phyloP scores from a whole-genome alignment of 2,797 vertebrate genomes.

The Malacoraja senta region DNA sequence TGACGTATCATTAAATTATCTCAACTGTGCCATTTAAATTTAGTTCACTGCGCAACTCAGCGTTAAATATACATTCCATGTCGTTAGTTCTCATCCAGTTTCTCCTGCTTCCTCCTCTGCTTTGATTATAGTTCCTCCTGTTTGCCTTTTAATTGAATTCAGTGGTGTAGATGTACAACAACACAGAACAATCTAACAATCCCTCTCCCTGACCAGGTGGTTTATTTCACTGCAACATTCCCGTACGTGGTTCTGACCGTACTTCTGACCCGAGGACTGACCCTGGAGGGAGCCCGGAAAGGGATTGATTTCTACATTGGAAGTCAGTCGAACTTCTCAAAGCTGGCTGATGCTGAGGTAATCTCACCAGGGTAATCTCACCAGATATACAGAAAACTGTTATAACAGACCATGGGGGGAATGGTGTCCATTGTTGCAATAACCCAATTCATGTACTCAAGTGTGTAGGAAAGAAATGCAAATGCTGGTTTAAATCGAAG shows the following conservation, averaged over 20 bases:
- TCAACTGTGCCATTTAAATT: not conserved
- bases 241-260: not conserved
- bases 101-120: not conserved
- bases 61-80: not conserved
- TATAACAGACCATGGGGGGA: too few species aligned
- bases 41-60: not conserved
- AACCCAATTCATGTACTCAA: too few species aligned
- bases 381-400: too few species aligned
- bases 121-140: not conserved
- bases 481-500: too few species aligned
- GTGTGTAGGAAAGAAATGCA: too few species aligned
- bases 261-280: slow-evolving; percentile 7
- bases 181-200: not conserved
- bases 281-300: slow-evolving; percentile 19
- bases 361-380: not conserved
- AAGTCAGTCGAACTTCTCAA: slow-evolving; percentile 6
- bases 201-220: not conserved
- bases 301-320: slow-evolving; percentile 15
- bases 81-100: not conserved
- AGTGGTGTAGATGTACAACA: not conserved
- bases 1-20: too few species aligned
- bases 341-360: slow-evolving; percentile 4
- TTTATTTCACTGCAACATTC: slow-evolving; percentile 28
- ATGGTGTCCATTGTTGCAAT: too few species aligned
- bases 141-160: not conserved